Percentiles rank a stretch among this genome's conserved stretches.
Conservation (phyloP, 2,797 vertebrate genomes). For the Eupleurogrammus muticus region DNA sequence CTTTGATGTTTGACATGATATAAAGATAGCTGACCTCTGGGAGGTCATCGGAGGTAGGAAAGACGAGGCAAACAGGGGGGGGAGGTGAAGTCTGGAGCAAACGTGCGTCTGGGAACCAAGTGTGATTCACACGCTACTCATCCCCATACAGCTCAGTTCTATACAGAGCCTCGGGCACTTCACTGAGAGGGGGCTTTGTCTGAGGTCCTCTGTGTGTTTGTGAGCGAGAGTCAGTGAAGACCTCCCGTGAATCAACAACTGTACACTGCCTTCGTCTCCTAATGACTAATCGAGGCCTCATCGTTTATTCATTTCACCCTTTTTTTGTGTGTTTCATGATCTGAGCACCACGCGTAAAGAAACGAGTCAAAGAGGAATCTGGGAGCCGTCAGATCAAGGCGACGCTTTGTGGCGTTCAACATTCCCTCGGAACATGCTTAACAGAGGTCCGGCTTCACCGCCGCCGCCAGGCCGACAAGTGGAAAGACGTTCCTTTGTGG, state of each 20-base stretch:
- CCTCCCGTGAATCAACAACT: conserved; percentile 54
- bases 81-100: conserved; percentile 61
- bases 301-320: conserved; percentile 27
- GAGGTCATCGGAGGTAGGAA: conserved; percentile 55
- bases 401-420: neutral
- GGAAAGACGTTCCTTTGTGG: conserved; percentile 28
- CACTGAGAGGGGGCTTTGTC: conserved; percentile 68
- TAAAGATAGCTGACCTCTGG: conserved; percentile 70
- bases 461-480: neutral
- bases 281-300: conserved; percentile 46
- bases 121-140: conserved; percentile 79
- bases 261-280: conserved; percentile 38
- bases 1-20: conserved; percentile 67
- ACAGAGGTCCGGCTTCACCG: conserved; percentile 5
- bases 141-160: conserved; percentile 57
- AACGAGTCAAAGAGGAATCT: conserved; percentile 23
- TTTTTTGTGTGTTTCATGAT: conserved; percentile 22
- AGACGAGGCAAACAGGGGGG: conserved; percentile 38
- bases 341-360: conserved; percentile 6
- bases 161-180: conserved; percentile 64
- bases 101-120: conserved; percentile 73
- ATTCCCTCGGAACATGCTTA: conserved; percentile 1
- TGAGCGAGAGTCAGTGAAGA: conserved; percentile 39
- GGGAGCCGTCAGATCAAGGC: conserved; percentile 1
- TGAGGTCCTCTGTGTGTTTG: conserved; percentile 54